Evolutionary conservation across 2,113 vertebrate species (phyloP).

Genomic region (Lophura nycthemera): DNA sequence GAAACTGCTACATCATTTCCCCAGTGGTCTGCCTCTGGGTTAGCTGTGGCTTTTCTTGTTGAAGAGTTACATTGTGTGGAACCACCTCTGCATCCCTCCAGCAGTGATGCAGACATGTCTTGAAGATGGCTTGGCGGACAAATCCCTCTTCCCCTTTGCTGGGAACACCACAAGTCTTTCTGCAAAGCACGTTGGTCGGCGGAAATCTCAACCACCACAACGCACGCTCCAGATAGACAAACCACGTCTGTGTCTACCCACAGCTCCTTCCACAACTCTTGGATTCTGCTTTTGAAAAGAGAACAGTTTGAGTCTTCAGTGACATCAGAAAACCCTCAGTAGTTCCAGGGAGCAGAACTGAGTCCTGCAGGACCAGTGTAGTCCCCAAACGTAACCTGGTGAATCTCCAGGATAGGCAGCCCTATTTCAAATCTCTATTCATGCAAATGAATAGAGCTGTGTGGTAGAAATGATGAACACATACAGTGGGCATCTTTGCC

Average conservation of each 20-base stretch:
- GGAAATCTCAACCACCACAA: background rate
- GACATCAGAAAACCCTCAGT: background rate
- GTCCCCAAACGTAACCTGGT: background rate
- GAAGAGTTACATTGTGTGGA: background rate
- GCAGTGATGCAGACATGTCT: background rate
- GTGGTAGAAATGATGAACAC: background rate
- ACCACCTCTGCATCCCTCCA: background rate
- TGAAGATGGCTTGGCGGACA: background rate
- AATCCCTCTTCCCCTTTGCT: background rate
- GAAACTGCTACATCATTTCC: background rate
- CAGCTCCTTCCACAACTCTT: background rate
- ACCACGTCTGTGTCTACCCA: background rate
- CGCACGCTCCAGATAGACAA: background rate
- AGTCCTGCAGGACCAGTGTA: background rate
- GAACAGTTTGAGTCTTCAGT: background rate
- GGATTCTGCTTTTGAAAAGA: background rate
- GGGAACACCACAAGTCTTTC: background rate
- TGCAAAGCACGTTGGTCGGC: background rate
- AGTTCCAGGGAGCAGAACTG: background rate
- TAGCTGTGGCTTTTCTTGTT: background rate
- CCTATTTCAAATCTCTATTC: too few relatives aligned
- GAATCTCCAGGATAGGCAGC: too few relatives aligned
- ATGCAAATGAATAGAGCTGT: background rate
- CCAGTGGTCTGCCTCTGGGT: accelerated
- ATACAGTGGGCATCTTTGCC: background rate